Percentiles rank a stretch among this genome's conserved stretches.
These are phyloP conservation scores for Tipula helvola DNA, from an alignment of 2,888 invertebrate genomes.

Conservation along the genomic window DNA sequence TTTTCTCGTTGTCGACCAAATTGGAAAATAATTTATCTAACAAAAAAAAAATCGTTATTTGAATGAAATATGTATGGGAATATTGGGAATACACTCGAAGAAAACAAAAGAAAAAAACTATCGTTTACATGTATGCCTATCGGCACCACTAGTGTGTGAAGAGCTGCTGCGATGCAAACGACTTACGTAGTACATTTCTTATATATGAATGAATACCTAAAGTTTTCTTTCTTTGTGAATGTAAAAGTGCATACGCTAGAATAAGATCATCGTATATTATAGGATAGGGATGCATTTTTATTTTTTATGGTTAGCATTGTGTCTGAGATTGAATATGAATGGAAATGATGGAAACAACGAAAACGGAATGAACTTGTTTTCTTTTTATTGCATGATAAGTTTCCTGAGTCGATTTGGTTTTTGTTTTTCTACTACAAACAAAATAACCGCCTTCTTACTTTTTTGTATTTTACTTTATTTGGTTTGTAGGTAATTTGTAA, in stretches of 20 bases:
- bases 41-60: not conserved
- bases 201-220: not conserved
- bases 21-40: not conserved
- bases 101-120: not conserved
- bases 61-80: not conserved
- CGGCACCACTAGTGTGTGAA: not conserved
- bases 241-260: not conserved
- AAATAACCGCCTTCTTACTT: not conserved
- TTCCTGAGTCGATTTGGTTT: not conserved
- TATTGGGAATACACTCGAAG: not conserved
- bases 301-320: not conserved
- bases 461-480: not conserved
- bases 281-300: not conserved
- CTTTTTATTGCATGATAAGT: not conserved
- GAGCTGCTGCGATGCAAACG: not conserved
- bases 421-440: not conserved
- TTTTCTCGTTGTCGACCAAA: not conserved
- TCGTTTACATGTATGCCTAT: too few species aligned
- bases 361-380: not conserved
- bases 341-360: not conserved
- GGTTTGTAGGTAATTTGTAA: not conserved
- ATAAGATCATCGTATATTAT: not conserved
- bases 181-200: not conserved
- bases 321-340: not conserved
- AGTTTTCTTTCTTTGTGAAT: not conserved